Percentiles rank a stretch among this genome's conserved stretches.
phyloP scores from a whole-genome alignment of 2,113 vertebrate species.

The Amblyornis subalaris region DNA sequence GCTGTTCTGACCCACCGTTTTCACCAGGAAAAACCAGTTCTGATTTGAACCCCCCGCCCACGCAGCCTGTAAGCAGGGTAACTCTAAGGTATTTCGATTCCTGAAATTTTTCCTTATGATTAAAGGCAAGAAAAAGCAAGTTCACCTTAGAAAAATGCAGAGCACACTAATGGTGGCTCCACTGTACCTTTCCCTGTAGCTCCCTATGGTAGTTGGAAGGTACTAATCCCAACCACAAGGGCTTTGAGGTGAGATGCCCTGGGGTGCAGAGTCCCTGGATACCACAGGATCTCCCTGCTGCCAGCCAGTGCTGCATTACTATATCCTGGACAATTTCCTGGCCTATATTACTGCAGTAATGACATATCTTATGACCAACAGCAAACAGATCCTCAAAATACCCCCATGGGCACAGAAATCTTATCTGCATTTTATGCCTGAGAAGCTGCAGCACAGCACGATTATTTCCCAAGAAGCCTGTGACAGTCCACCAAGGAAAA shows the following conservation, averaged over 20 bases:
- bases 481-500: not conserved
- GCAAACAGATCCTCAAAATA: not conserved
- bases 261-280: not conserved
- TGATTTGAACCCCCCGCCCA: not conserved
- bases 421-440: not conserved
- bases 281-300: not conserved
- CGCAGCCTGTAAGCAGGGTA: not conserved
- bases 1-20: not conserved
- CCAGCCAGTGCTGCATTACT: not conserved
- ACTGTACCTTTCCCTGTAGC: not conserved
- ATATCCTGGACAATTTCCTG: not conserved
- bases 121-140: constrained; percentile 18
- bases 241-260: not conserved
- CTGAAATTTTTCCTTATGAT: not conserved
- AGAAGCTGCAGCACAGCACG: not conserved
- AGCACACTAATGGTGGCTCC: not conserved
- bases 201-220: not conserved
- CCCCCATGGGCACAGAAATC: not conserved
- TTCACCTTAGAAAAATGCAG: not conserved
- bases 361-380: not conserved
- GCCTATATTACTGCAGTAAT: not conserved
- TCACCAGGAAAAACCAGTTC: not conserved
- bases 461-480: not conserved
- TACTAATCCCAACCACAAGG: not conserved
- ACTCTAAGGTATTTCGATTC: not conserved